phyloP scores from a whole-genome alignment of 2,797 vertebrate genomes.

The Erithacus rubecula region DNA sequence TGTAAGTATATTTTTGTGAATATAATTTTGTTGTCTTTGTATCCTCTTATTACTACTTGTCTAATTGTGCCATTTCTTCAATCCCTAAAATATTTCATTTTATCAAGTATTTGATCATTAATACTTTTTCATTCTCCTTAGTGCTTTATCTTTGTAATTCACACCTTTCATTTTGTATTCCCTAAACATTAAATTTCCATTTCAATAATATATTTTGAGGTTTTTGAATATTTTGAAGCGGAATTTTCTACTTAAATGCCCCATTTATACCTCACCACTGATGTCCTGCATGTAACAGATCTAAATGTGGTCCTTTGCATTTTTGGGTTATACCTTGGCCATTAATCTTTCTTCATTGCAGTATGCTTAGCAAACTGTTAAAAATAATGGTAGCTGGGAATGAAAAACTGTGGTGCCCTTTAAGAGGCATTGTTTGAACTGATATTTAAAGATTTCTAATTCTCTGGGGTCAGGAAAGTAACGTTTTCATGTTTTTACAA shows the following conservation, averaged over 20 bases:
- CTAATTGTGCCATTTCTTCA: not conserved
- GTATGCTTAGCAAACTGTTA: slow-evolving; percentile 54
- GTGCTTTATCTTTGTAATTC: not conserved
- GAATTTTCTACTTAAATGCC: not conserved
- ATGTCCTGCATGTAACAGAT: not conserved
- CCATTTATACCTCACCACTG: not conserved
- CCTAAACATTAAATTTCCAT: not conserved
- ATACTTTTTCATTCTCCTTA: not conserved
- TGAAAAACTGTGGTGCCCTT: slow-evolving; percentile 64
- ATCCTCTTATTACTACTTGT: not conserved
- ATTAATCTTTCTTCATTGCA: slow-evolving; percentile 60
- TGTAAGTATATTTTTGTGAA: not conserved
- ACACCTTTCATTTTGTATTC: not conserved
- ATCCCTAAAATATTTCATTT: not conserved
- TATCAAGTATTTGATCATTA: not conserved
- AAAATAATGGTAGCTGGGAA: slow-evolving; percentile 63
- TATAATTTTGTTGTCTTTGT: not conserved
- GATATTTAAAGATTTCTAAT: slow-evolving; percentile 70
- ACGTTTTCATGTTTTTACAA: slow-evolving; percentile 76
- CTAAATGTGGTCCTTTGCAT: not conserved
- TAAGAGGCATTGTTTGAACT: slow-evolving; percentile 63
- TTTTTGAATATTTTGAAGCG: not conserved
- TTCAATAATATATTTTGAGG: not conserved
- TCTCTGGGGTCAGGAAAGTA: slow-evolving; percentile 71
- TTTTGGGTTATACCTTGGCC: slow-evolving; percentile 29